Percentiles rank a stretch among this genome's conserved stretches.
These are phyloP conservation scores for Chaenogobius annularis DNA, from an alignment of 2,113 vertebrate species.

Conservation along the genomic window DNA sequence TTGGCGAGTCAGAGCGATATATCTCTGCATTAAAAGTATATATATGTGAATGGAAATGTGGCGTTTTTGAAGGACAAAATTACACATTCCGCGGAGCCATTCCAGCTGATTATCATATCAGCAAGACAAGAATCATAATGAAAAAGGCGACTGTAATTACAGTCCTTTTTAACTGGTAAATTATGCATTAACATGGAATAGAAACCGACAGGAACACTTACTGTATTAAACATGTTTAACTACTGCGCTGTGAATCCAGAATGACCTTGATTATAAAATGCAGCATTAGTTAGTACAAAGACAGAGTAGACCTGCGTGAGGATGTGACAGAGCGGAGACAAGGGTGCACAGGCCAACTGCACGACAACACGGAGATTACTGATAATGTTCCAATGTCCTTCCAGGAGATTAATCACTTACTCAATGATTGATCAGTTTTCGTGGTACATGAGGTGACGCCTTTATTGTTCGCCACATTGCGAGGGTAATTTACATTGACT, in stretches of 20 bases:
- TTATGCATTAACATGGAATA: background rate
- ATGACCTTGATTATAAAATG: conserved; percentile 1
- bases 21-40: background rate
- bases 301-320: background rate
- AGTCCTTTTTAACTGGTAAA: background rate
- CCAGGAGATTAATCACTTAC: background rate
- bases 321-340: background rate
- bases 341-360: background rate
- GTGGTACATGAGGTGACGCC: background rate
- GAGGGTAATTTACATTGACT: background rate
- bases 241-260: background rate
- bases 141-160: background rate
- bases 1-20: background rate
- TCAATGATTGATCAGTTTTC: background rate
- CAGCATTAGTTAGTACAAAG: background rate
- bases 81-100: background rate
- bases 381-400: background rate
- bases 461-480: background rate
- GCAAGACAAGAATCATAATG: conserved; percentile 3
- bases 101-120: background rate
- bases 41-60: background rate
- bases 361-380: background rate
- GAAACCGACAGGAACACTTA: background rate
- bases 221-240: background rate
- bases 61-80: background rate